Conservation (phyloP, 2,888 invertebrate genomes). For the Tethea ocularis region DNA sequence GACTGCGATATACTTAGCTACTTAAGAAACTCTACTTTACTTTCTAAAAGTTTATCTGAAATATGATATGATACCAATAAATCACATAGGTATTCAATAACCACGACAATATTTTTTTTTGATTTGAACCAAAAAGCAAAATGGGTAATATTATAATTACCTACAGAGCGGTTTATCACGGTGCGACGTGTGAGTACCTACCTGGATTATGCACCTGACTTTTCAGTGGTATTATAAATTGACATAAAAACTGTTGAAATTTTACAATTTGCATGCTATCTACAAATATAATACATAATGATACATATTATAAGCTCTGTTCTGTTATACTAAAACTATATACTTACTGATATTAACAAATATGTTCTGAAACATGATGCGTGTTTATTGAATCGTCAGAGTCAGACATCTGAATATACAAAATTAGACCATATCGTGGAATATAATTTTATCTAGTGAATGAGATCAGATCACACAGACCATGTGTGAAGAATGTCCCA, state of each 20-base stretch:
- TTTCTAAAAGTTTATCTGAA: too few species aligned
- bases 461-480: too few species aligned
- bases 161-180: neutral
- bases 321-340: conserved; percentile 28
- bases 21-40: too few species aligned
- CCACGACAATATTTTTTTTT: too few species aligned
- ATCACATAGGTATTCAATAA: too few species aligned
- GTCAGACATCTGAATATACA: conserved; percentile 6
- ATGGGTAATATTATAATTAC: too few species aligned
- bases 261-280: neutral
- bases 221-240: neutral
- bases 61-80: neutral
- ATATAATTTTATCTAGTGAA: too few species aligned
- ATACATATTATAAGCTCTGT: conserved; percentile 15
- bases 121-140: too few species aligned
- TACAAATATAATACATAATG: too few species aligned
- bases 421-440: too few species aligned
- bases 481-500: too few species aligned
- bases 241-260: conserved; percentile 19
- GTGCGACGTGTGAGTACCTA: neutral
- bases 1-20: too few species aligned
- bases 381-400: conserved; percentile 45
- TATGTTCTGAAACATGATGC: conserved; percentile 67
- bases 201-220: neutral
- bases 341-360: conserved; percentile 60